These are phyloP conservation scores for Parelbella ahira DNA, from an alignment of 2,888 invertebrate genomes.

Conservation along the genomic window DNA sequence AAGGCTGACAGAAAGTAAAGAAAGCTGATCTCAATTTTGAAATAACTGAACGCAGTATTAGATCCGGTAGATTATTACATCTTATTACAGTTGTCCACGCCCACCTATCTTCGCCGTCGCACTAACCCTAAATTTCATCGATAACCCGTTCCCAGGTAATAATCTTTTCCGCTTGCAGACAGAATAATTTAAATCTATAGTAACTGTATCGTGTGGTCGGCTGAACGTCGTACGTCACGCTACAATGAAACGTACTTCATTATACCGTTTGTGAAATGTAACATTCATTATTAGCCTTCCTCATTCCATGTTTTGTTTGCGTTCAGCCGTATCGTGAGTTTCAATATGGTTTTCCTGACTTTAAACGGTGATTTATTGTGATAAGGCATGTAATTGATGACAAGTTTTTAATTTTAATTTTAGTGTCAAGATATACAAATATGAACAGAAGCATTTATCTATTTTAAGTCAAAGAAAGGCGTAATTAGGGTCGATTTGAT, in stretches of 20 bases:
- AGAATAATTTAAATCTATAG: slow-evolving; percentile 49
- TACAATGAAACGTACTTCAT: slow-evolving; percentile 33
- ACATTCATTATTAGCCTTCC: slow-evolving; percentile 27
- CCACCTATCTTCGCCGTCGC: slow-evolving; percentile 34
- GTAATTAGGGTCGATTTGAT: too few species aligned
- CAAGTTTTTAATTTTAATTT: too few species aligned
- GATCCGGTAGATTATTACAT: slow-evolving; percentile 24
- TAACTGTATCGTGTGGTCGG: slow-evolving; percentile 40
- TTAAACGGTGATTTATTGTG: slow-evolving; percentile 14
- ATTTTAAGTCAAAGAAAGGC: too few species aligned
- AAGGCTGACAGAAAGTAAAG: slow-evolving; percentile 12
- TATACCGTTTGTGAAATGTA: slow-evolving; percentile 27
- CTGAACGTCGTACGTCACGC: slow-evolving; percentile 33
- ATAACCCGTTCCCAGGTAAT: slow-evolving; percentile 33
- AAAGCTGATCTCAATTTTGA: slow-evolving; percentile 20
- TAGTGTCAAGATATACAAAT: too few species aligned
- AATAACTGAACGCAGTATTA: slow-evolving; percentile 12
- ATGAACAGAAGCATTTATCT: too few species aligned
- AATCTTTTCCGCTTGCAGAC: slow-evolving; percentile 57
- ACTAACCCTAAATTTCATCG: slow-evolving; percentile 52
- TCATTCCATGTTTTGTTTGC: slow-evolving; percentile 26
- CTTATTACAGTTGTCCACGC: slow-evolving; percentile 13
- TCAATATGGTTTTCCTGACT: slow-evolving; percentile 22
- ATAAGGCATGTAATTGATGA: too few species aligned
- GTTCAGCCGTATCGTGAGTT: slow-evolving; percentile 12